Percentiles rank a stretch among this genome's conserved stretches.
Evolutionary conservation across 1,140 invertebrate genomes (phyloP).

Genomic region (Drosophila malerkotliana): DNA sequence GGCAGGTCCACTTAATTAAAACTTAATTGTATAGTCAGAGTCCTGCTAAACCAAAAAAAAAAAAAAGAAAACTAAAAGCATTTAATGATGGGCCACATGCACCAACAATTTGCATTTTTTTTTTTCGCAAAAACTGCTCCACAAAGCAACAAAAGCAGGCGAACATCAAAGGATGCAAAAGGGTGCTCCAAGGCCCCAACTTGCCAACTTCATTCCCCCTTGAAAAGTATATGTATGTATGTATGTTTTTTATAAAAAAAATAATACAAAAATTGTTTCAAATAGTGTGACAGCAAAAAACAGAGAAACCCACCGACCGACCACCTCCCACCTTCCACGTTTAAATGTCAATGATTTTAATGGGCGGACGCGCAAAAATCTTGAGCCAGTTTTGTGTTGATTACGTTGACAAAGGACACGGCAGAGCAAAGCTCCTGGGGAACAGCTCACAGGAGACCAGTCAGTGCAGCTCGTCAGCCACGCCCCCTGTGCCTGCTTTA

Average conservation of each 20-base stretch:
- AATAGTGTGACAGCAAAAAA: conserved; percentile 63
- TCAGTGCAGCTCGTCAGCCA: background rate
- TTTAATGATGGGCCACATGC: conserved; percentile 64
- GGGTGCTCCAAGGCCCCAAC: conserved; percentile 25
- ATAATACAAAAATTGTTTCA: conserved; percentile 53
- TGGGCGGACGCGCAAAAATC: conserved; percentile 80
- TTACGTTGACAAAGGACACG: conserved; percentile 57
- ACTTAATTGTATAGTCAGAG: conserved; percentile 66
- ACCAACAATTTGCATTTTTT: conserved; percentile 56
- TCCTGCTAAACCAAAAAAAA: too few species aligned
- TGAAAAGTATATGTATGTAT: background rate
- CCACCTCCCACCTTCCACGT: conserved; percentile 24
- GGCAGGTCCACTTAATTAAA: conserved; percentile 73
- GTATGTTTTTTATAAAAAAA: conserved; percentile 2
- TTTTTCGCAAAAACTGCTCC: conserved; percentile 19
- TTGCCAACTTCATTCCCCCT: conserved; percentile 4
- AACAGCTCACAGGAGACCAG: conserved; percentile 27
- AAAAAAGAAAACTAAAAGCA: conserved; percentile 31
- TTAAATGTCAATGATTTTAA: conserved; percentile 83
- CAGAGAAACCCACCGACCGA: conserved; percentile 7
- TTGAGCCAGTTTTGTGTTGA: conserved; percentile 80
- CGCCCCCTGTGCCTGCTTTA: background rate
- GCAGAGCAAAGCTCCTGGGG: conserved; percentile 6
- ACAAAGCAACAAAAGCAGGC: conserved; percentile 59
- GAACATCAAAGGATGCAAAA: conserved; percentile 61